phyloP scores from a whole-genome alignment of 2,888 invertebrate genomes.

The Gryllus longicercus region DNA sequence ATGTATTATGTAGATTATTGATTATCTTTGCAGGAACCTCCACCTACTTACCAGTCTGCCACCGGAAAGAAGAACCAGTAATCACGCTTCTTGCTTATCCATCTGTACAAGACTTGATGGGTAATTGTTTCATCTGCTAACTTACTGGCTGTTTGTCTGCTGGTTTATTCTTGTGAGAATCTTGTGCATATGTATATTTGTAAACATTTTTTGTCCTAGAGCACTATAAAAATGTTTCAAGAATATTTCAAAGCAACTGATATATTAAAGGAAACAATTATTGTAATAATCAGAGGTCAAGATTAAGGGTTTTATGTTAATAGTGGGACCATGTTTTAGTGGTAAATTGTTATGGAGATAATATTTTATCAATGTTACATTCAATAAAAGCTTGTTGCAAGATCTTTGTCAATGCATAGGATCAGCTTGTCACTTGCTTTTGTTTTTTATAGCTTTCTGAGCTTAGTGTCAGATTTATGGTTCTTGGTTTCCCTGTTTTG shows the following conservation, averaged over 20 bases:
- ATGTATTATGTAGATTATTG: no score
- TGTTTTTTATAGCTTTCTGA: no score
- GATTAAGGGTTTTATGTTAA: not conserved
- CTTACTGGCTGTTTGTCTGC: not conserved
- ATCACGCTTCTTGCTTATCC: slow-evolving; percentile 39
- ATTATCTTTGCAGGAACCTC: slow-evolving; percentile 65
- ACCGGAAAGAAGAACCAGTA: slow-evolving; percentile 72
- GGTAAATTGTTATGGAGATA: not conserved
- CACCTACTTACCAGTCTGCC: slow-evolving; percentile 76
- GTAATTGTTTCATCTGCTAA: not conserved
- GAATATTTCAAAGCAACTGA: not conserved
- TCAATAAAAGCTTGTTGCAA: not conserved
- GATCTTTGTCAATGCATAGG: no score
- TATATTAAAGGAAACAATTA: not conserved
- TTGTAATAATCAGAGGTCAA: not conserved
- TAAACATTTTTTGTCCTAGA: not conserved
- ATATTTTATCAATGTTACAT: not conserved
- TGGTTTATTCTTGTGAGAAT: not conserved
- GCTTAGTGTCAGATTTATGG: no score
- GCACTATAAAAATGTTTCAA: not conserved
- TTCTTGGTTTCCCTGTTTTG: no score
- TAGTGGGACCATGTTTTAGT: not conserved
- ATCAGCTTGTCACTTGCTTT: no score
- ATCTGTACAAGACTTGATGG: no score
- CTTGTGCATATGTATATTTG: slow-evolving; percentile 17